Evolutionary conservation across 2,797 vertebrate genomes (phyloP).

Genomic region (Lepilemur septentrionalis): DNA sequence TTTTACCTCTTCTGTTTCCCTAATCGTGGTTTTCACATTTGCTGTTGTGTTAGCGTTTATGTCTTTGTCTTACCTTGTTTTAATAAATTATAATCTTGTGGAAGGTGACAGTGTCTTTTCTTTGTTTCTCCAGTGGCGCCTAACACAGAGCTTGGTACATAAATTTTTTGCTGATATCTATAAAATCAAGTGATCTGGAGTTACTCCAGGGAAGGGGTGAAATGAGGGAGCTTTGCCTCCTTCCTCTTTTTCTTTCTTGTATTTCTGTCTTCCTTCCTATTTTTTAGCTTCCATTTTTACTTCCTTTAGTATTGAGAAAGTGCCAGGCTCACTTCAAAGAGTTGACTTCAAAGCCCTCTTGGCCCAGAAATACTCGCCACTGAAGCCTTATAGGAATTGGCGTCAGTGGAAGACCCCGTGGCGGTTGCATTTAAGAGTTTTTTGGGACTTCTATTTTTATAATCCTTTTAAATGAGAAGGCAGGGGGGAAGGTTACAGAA

Average conservation of each 20-base stretch:
- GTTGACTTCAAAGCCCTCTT: slow-evolving; percentile 80
- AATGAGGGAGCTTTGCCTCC: not conserved
- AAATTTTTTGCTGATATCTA: not conserved
- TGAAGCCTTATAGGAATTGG: slow-evolving; percentile 38
- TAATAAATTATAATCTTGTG: not conserved
- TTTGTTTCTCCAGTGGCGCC: not conserved
- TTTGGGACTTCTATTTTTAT: slow-evolving; percentile 67
- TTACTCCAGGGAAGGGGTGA: not conserved
- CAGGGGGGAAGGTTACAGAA: slow-evolving; percentile 24
- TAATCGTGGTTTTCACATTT: not conserved
- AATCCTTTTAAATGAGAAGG: slow-evolving; percentile 24
- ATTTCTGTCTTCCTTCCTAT: not conserved
- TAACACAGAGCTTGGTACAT: not conserved
- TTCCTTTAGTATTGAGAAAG: slow-evolving; percentile 52
- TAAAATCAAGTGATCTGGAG: not conserved
- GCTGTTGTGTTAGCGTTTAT: not conserved
- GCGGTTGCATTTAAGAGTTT: slow-evolving; percentile 50
- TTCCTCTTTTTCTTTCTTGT: slow-evolving; percentile 12
- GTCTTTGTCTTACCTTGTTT: not conserved
- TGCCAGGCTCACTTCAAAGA: slow-evolving; percentile 81
- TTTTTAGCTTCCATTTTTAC: slow-evolving; percentile 54
- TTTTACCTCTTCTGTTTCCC: not conserved
- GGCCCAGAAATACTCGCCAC: slow-evolving; percentile 35
- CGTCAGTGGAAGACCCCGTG: slow-evolving; percentile 61
- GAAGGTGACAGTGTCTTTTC: not conserved